A percentile compares a stretch with the other conserved stretches of the same genome.
Conservation (phyloP, 2,113 vertebrate genomes). For the Rhegmatorhina hoffmannsi region DNA sequence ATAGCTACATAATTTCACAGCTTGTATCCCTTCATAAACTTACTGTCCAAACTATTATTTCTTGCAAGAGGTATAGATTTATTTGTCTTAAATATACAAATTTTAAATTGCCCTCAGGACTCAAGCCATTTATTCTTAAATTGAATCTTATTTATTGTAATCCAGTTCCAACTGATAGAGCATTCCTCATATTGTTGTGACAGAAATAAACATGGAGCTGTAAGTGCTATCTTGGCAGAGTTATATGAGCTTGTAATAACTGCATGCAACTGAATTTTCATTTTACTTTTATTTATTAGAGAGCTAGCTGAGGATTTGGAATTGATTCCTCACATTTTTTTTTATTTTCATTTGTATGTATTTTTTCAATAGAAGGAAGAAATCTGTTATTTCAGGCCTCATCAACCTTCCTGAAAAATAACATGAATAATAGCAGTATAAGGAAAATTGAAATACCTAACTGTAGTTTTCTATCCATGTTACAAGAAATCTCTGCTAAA, state of each 20-base stretch:
- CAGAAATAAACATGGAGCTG: constrained; percentile 5
- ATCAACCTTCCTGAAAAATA: constrained; percentile 5
- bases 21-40: constrained; percentile 27
- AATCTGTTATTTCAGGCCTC: constrained; percentile 38
- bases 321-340: neutral
- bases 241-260: neutral
- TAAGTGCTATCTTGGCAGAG: constrained; percentile 18
- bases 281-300: neutral
- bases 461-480: neutral
- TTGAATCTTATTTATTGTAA: constrained; percentile 49
- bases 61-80: constrained; percentile 1
- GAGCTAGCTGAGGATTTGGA: neutral
- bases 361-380: constrained; percentile 1
- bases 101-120: constrained; percentile 40
- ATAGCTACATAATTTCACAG: constrained; percentile 1
- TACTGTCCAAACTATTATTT: constrained; percentile 14
- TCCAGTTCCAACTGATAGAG: constrained; percentile 26
- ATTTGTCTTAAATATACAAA: constrained; percentile 49
- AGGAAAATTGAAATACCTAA: neutral
- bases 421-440: neutral
- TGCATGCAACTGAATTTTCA: constrained; percentile 1
- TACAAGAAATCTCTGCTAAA: neutral
- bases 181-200: constrained; percentile 27
- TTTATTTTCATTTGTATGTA: constrained; percentile 39
- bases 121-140: constrained; percentile 49